Conservation (phyloP, 1,140 invertebrate species). For the Papilio dardanus region DNA sequence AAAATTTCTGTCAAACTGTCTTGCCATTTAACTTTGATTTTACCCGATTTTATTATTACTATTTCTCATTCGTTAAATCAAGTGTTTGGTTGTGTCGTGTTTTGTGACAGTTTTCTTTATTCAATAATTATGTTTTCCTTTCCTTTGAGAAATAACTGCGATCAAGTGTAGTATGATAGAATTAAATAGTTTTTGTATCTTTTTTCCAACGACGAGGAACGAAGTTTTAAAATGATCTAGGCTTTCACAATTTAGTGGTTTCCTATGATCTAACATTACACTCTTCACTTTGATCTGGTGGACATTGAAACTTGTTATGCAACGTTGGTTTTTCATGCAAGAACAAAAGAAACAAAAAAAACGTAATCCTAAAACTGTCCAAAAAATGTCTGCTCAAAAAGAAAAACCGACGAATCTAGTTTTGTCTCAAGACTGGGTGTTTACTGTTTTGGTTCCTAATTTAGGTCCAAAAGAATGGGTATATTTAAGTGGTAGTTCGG, state of each 20-base stretch:
- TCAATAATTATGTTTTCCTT: constrained; percentile 33
- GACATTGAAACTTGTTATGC: constrained; percentile 66
- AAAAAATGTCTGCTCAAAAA: constrained; percentile 63
- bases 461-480: constrained; percentile 65
- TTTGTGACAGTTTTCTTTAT: constrained; percentile 4
- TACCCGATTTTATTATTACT: too few relatives aligned
- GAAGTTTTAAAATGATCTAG: neutral
- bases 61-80: constrained; percentile 7
- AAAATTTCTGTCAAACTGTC: too few relatives aligned
- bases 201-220: neutral
- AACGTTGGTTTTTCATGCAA: constrained; percentile 83
- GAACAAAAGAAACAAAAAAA: constrained; percentile 75
- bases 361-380: constrained; percentile 52
- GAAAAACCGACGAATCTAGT: constrained; percentile 49
- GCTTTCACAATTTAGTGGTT: neutral
- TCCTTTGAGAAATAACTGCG: neutral
- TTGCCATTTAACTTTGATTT: neutral
- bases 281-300: neutral
- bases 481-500: constrained; percentile 63
- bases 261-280: neutral
- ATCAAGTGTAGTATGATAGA: neutral
- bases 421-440: constrained; percentile 74
- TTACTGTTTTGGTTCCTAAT: constrained; percentile 69
- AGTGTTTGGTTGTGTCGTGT: too few relatives aligned
- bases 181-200: neutral